phyloP scores from a whole-genome alignment of 2,797 vertebrate species.

The Siniperca undulata region DNA sequence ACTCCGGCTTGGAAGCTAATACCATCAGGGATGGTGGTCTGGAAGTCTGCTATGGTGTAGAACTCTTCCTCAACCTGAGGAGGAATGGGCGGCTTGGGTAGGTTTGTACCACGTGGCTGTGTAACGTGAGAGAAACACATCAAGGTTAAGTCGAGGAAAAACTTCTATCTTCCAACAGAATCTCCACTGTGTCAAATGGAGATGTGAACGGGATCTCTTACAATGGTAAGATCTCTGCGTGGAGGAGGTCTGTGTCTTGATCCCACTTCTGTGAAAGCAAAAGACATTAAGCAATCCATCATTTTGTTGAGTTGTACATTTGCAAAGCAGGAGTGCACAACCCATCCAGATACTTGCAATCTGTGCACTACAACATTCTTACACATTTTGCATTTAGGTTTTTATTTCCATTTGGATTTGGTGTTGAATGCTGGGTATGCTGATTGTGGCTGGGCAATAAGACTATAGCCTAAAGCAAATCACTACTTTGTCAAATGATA shows the following conservation, averaged over 20 bases:
- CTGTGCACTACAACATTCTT: not conserved
- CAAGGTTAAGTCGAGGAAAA: not conserved
- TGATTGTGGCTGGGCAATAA: not conserved
- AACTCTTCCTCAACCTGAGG: slow-evolving; percentile 98
- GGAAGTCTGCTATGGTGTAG: slow-evolving; percentile 98
- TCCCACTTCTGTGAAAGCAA: slow-evolving; percentile 87
- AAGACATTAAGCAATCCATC: not conserved
- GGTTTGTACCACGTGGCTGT: slow-evolving; percentile 93
- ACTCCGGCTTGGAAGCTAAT: slow-evolving; percentile 98
- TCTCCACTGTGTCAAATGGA: not conserved
- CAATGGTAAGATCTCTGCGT: slow-evolving; percentile 96
- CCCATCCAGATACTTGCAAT: too few relatives aligned
- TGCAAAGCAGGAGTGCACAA: not conserved
- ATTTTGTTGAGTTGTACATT: not conserved
- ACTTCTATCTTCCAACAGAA: not conserved
- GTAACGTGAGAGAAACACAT: not conserved
- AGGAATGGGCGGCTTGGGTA: slow-evolving; percentile 95
- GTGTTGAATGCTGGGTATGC: not conserved
- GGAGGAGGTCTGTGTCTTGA: slow-evolving; percentile 96
- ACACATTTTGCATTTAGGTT: not conserved
- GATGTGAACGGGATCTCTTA: slow-evolving; percentile 80
- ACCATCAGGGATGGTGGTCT: slow-evolving; percentile 97
- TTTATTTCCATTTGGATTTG: not conserved
- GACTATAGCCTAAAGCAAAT: not conserved
- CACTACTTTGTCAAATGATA: not conserved